phyloP scores from a whole-genome alignment of 2,888 invertebrate species.

The Brachypalpus laphriformis region DNA sequence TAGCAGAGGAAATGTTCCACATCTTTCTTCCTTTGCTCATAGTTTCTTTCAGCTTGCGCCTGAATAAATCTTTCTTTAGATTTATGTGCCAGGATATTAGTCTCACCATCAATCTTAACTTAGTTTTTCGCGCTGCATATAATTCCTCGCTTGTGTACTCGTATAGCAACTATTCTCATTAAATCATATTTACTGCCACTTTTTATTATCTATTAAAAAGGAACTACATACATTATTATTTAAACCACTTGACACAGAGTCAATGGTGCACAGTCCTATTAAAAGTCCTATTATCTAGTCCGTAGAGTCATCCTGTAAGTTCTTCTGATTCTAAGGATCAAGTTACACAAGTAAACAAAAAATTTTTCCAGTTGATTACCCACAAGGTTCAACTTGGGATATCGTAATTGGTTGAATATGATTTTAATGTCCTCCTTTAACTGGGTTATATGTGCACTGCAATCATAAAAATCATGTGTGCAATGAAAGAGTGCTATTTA shows the following conservation, averaged over 20 bases:
- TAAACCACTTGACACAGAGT: neutral
- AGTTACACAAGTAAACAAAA: constrained; percentile 1
- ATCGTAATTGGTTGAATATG: neutral
- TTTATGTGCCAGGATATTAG: too few relatives aligned
- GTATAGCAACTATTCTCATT: too few relatives aligned
- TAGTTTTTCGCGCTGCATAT: too few relatives aligned
- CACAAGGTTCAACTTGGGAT: neutral
- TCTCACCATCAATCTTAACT: too few relatives aligned
- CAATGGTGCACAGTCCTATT: neutral
- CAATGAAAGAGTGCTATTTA: neutral
- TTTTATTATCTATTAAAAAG: too few relatives aligned
- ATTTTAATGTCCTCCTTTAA: neutral
- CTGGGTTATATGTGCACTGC: neutral
- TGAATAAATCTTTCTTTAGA: too few relatives aligned
- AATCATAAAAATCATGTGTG: neutral
- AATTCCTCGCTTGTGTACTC: too few relatives aligned
- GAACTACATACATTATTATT: neutral
- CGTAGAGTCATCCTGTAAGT: constrained; percentile 4
- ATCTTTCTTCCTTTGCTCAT: too few relatives aligned
- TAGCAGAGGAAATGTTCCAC: too few relatives aligned
- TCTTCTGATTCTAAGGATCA: constrained; percentile 1
- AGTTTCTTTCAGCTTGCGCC: too few relatives aligned
- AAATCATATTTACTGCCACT: too few relatives aligned
- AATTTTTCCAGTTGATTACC: neutral
- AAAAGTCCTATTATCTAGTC: constrained; percentile 42